Evolutionary conservation across 2,113 vertebrate genomes (phyloP).

Genomic region (Pica pica): DNA sequence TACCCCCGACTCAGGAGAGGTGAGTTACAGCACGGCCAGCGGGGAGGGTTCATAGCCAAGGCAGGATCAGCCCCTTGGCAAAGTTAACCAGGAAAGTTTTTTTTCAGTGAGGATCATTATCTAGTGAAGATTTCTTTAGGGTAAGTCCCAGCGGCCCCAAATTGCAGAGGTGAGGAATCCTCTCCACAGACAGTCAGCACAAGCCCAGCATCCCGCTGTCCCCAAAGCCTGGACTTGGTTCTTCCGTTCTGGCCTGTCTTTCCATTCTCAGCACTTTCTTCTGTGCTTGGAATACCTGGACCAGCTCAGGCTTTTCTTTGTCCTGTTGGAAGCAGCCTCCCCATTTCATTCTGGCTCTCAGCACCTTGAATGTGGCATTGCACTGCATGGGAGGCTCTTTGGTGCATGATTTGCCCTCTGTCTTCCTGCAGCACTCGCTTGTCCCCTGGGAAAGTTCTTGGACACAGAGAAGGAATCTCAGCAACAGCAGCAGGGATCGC

Average conservation of each 20-base stretch:
- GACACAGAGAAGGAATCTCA: not conserved
- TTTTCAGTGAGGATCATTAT: not conserved
- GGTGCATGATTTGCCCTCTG: not conserved
- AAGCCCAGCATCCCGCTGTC: not conserved
- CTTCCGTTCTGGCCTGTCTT: not conserved
- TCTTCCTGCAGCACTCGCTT: not conserved
- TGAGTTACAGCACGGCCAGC: conserved; percentile 18
- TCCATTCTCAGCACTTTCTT: not conserved
- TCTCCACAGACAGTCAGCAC: not conserved
- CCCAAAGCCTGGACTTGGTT: not conserved
- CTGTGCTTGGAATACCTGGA: not conserved
- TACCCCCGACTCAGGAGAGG: conserved; percentile 17
- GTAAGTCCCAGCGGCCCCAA: not conserved
- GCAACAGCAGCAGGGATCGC: not conserved
- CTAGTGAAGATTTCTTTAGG: not conserved
- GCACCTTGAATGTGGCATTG: not conserved
- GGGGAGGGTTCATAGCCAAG: not conserved
- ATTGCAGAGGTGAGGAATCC: not conserved
- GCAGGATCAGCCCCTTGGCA: not conserved
- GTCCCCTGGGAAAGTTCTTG: not conserved
- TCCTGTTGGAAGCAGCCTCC: not conserved
- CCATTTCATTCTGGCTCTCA: not conserved
- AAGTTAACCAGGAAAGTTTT: not conserved
- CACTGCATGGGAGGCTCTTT: not conserved
- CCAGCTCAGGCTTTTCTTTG: not conserved